Evolutionary conservation across 1,140 invertebrate species (phyloP).

Genomic region (Aphaenogaster ashmeadi): DNA sequence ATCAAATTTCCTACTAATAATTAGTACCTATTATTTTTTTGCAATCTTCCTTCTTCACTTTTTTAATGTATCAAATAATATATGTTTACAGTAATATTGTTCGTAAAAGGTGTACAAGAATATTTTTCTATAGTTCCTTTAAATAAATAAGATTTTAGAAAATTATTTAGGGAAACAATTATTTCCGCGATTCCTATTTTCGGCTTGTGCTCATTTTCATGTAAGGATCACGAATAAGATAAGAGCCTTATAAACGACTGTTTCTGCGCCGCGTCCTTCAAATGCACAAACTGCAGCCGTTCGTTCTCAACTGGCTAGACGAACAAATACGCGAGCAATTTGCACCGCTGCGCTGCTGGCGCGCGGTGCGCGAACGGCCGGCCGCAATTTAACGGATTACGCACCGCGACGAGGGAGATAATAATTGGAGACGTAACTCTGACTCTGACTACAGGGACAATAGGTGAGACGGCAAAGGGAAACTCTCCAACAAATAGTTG

Average conservation of each 20-base stretch:
- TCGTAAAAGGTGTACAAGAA: neutral
- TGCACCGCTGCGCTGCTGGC: constrained; percentile 32
- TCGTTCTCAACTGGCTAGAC: constrained; percentile 45
- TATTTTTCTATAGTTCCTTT: neutral
- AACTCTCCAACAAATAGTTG: constrained; percentile 59
- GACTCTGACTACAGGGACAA: constrained; percentile 49
- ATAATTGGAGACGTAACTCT: constrained; percentile 64
- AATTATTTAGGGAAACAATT: neutral
- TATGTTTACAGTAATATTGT: neutral
- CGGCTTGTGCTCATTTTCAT: neutral
- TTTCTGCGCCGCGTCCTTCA: constrained; percentile 45
- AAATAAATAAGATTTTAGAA: neutral
- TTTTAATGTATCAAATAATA: neutral
- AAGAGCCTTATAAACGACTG: neutral
- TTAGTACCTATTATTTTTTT: neutral
- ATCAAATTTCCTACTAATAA: neutral
- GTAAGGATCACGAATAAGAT: neutral
- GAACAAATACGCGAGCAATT: constrained; percentile 63
- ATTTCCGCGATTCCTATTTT: neutral
- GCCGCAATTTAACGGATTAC: constrained; percentile 60
- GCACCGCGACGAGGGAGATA: constrained; percentile 51
- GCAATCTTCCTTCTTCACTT: neutral
- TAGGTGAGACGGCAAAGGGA: constrained; percentile 40
- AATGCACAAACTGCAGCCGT: constrained; percentile 1
- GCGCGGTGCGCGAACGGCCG: constrained; percentile 37